These are phyloP conservation scores for Chironomus striatipennis DNA, from an alignment of 1,140 invertebrate species.

Conservation along the genomic window DNA sequence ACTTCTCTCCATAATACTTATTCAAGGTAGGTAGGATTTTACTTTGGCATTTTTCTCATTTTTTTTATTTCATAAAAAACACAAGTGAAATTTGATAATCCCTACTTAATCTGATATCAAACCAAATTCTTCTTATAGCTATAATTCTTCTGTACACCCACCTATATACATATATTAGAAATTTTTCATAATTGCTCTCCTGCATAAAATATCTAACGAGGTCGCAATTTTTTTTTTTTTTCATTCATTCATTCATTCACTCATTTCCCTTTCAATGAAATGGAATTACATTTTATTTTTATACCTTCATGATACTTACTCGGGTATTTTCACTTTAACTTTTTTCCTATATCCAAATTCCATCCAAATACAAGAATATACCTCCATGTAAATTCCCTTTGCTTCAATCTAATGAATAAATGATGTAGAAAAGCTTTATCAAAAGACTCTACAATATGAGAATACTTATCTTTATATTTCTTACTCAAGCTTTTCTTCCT, in stretches of 20 bases:
- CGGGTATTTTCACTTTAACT: neutral
- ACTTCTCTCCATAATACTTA: neutral
- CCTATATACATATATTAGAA: neutral
- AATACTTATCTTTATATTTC: neutral
- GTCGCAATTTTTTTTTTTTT: neutral
- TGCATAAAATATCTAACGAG: too few relatives aligned
- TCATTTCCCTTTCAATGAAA: neutral
- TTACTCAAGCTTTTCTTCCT: neutral
- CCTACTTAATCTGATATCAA: neutral
- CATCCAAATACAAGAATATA: neutral
- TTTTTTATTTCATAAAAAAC: too few relatives aligned
- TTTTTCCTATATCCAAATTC: neutral
- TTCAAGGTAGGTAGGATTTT: neutral
- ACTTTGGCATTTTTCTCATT: too few relatives aligned
- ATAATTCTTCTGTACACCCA: neutral
- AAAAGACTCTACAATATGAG: neutral
- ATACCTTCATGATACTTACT: too few relatives aligned
- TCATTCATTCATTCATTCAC: neutral
- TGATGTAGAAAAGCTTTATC: conserved; percentile 24
- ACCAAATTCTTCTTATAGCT: neutral
- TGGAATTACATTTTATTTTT: too few relatives aligned
- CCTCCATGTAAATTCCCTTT: neutral
- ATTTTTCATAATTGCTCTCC: too few relatives aligned
- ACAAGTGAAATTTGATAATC: too few relatives aligned
- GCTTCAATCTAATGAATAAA: conserved; percentile 22